Evolutionary conservation across 2,888 invertebrate species (phyloP).

Genomic region (Horisme vitalbata): DNA sequence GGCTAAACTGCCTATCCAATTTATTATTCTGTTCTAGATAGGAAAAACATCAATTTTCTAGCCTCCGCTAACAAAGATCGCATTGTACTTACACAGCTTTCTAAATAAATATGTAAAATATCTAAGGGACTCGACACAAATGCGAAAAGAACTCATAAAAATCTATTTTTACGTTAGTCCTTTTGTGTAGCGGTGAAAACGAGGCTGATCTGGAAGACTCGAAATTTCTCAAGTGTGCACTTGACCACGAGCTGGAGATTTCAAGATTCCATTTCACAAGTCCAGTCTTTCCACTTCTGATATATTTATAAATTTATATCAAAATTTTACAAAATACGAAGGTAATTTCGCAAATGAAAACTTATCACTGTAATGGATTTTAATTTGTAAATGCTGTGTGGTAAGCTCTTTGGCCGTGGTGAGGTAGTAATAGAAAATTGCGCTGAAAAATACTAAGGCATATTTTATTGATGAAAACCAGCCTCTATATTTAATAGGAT

Average conservation of each 20-base stretch:
- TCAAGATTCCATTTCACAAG: slow-evolving; percentile 39
- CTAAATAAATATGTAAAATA: no score
- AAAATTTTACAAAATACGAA: slow-evolving; percentile 29
- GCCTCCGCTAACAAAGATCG: no score
- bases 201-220: slow-evolving; percentile 43
- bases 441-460: slow-evolving; percentile 21
- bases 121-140: slow-evolving; percentile 13
- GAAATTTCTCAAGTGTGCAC: slow-evolving; percentile 41
- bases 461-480: slow-evolving; percentile 9
- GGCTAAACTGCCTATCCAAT: slow-evolving; percentile 41
- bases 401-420: slow-evolving; percentile 31
- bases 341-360: slow-evolving; percentile 27
- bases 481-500: slow-evolving; percentile 10
- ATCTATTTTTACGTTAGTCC: slow-evolving; percentile 22
- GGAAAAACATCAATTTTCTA: slow-evolving; percentile 11
- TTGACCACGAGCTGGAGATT: slow-evolving; percentile 40
- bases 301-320: slow-evolving; percentile 35
- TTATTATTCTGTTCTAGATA: slow-evolving; percentile 17
- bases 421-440: slow-evolving; percentile 30
- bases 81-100: no score
- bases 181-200: slow-evolving; percentile 39
- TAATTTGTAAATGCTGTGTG: slow-evolving; percentile 36
- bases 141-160: slow-evolving; percentile 16
- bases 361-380: slow-evolving; percentile 36
- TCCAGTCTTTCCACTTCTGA: slow-evolving; percentile 31